Evolutionary conservation across 1,140 invertebrate species (phyloP).

Genomic region (Euwallacea similis): DNA sequence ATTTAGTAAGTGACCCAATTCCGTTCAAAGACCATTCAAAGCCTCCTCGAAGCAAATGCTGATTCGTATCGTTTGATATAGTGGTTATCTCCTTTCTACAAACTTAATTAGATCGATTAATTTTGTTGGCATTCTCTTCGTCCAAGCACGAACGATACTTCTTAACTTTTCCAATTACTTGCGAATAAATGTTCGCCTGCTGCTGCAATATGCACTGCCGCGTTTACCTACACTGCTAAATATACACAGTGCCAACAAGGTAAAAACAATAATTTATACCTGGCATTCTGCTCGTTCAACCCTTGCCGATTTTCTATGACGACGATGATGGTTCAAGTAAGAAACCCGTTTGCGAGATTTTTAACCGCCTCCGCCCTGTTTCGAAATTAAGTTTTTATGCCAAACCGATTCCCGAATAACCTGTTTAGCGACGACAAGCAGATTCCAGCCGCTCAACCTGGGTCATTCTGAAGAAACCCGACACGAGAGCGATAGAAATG

Average conservation of each 20-base stretch:
- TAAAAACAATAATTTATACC: not conserved
- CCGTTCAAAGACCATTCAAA: no score
- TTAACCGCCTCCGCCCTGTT: slow-evolving; percentile 53
- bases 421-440: slow-evolving; percentile 42
- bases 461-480: not conserved
- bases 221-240: no score
- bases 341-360: slow-evolving; percentile 40
- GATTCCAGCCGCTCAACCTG: slow-evolving; percentile 14
- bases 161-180: no score
- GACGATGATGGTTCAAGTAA: slow-evolving; percentile 22
- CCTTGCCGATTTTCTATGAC: slow-evolving; percentile 15
- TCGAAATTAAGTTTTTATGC: slow-evolving; percentile 48
- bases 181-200: no score
- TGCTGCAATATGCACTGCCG: no score
- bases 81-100: no score
- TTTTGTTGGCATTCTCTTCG: no score
- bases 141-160: no score
- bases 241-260: not conserved
- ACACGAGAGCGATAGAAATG: slow-evolving; percentile 14
- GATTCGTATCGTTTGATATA: no score
- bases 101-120: no score
- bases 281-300: not conserved
- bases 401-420: slow-evolving; percentile 48
- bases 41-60: no score
- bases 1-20: no score